These are phyloP conservation scores for Diachasmimorpha longicaudata DNA, from an alignment of 1,140 invertebrate genomes.

Conservation along the genomic window DNA sequence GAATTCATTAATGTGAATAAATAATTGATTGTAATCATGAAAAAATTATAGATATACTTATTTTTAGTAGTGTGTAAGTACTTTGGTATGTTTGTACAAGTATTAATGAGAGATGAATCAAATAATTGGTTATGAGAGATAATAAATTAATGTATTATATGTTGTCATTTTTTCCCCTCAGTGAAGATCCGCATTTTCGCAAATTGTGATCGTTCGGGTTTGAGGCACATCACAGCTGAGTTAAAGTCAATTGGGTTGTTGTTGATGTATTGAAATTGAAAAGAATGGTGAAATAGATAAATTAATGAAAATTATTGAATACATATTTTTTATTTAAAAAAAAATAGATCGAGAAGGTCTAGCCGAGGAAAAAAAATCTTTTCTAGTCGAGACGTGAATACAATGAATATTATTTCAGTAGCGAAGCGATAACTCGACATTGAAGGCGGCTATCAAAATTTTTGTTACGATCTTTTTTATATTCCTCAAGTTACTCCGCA, in stretches of 20 bases:
- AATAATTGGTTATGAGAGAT: neutral
- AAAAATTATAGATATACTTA: slow-evolving; percentile 2
- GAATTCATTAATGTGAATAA: neutral
- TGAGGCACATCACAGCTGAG: neutral
- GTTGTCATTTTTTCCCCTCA: neutral
- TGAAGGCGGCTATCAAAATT: no score
- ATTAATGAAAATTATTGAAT: neutral
- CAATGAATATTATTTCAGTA: no score
- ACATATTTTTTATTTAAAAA: no score
- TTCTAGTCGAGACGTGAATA: no score
- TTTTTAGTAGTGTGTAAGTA: slow-evolving; percentile 10
- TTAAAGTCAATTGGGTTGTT: no score
- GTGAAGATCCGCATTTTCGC: no score
- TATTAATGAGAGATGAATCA: slow-evolving; percentile 1
- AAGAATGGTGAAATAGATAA: no score
- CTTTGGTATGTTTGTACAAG: slow-evolving; percentile 14
- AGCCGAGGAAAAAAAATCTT: neutral
- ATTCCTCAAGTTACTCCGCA: no score
- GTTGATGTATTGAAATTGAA: no score
- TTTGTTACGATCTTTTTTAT: no score
- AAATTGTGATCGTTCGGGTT: neutral
- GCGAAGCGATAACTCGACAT: no score
- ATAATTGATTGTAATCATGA: neutral
- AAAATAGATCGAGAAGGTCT: no score
- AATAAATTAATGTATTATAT: slow-evolving; percentile 18